Evolutionary conservation across 2,797 vertebrate genomes (phyloP).

Genomic region (Neopelma chrysocephalum): DNA sequence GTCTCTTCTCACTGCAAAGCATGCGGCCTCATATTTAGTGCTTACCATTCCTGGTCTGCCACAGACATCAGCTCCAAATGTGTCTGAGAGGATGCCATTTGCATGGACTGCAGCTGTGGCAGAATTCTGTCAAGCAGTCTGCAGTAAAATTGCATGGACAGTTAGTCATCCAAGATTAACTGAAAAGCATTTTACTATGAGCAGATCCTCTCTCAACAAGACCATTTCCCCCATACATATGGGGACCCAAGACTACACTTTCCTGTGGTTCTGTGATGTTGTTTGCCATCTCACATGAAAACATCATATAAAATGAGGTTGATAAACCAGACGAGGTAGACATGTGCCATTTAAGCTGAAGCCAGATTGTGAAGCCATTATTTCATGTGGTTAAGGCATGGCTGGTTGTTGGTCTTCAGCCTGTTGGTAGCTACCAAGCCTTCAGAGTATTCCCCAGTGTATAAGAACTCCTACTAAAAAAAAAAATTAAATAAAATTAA

Average conservation of each 20-base stretch:
- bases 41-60: background rate
- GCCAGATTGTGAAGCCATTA: background rate
- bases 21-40: rapidly evolving
- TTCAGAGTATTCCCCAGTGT: background rate
- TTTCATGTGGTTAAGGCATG: background rate
- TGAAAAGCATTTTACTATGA: background rate
- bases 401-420: background rate
- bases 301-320: background rate
- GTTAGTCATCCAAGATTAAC: background rate
- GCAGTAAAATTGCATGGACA: background rate
- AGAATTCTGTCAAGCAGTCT: background rate
- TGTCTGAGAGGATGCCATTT: background rate
- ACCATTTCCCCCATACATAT: background rate
- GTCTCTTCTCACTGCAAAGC: background rate
- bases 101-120: background rate
- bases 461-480: background rate
- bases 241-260: background rate
- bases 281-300: background rate
- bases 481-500: too few relatives aligned
- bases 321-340: background rate
- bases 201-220: background rate
- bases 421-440: background rate
- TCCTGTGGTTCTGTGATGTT: background rate
- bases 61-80: background rate
- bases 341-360: background rate